phyloP scores from a whole-genome alignment of 2,797 vertebrate species.

The Craterocephalus amniculus region DNA sequence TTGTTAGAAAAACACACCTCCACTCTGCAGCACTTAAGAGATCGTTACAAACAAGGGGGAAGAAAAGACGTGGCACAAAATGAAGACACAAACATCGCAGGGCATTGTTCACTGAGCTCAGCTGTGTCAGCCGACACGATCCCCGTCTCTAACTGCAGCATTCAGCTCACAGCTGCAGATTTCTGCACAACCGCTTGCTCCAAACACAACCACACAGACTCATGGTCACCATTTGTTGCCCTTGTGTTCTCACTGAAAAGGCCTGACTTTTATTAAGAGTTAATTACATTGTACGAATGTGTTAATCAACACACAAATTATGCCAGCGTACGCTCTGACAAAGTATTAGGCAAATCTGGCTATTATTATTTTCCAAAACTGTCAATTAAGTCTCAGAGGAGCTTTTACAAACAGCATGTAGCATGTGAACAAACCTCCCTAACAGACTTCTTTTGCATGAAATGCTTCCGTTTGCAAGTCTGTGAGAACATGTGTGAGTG shows the following conservation, averaged over 20 bases:
- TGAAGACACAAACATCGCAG: neutral
- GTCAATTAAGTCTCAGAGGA: neutral
- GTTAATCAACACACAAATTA: conserved; percentile 12
- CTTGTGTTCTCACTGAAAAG: conserved; percentile 22
- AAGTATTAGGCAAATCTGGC: neutral
- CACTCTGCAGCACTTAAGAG: conserved; percentile 22
- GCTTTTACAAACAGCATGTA: neutral
- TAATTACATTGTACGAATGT: conserved; percentile 13
- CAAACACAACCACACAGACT: neutral
- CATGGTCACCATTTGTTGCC: conserved; percentile 27
- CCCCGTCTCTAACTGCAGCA: conserved; percentile 36
- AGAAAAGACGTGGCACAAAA: conserved; percentile 1
- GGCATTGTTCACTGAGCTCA: conserved; percentile 43
- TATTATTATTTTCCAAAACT: neutral
- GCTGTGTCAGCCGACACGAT: conserved; percentile 48
- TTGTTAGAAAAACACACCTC: conserved; percentile 15
- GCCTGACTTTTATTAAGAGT: conserved; percentile 11
- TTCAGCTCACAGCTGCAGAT: conserved; percentile 59
- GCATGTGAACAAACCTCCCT: neutral
- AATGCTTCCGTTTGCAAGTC: neutral
- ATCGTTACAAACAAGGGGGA: conserved; percentile 18
- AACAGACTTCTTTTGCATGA: neutral
- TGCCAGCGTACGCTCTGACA: neutral
- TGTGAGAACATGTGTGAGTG: neutral
- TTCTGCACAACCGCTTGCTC: conserved; percentile 7